Evolutionary conservation across 2,797 vertebrate genomes (phyloP), one percentile per base, ranked within the genome.

Genomic region (Sebastes hubbsi): DNA sequence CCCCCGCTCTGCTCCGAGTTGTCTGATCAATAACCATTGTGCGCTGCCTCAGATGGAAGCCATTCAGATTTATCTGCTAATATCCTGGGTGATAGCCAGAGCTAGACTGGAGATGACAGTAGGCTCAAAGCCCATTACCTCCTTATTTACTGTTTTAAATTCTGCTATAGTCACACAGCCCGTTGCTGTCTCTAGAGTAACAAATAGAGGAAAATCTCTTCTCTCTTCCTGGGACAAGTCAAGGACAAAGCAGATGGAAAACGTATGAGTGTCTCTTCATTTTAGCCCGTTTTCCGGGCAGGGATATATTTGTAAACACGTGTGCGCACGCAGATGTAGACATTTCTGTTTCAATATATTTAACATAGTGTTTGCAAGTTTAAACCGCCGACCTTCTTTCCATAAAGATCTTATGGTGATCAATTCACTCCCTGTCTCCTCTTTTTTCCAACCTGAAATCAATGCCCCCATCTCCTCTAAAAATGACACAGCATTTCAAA

Each of bases 11-110:
- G 76, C 77, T 74, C 27, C 11, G 65, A 84, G 68, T 83, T 78
- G 87, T 85, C 91, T 95, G 95, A 96, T 97, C 96, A 95, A 96
- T 97, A 97, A 94, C 93, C 92, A 91, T 88, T 94, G 95, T 95
- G 90, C 83, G 7, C 77, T 65, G 90, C 85, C 85, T 90, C 84
- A 87, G 88, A 95, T 93, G 92, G 94, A 95, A 94, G 89, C 94
- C 95, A 91, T 95, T 96, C 95, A 95, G 95, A 97, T 97, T 96
- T 96, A 97, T 97, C 94, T 96, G 93, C 95, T 95, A 96, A 96
- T 97, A 97, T 96, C 92, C 91, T 91, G 80, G 91, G 85, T 90
- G 93, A 95, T 91, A 91, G 91, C 91, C 83, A 75, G 83, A 87
- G 88, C 88, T 88, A 88, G 91, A 93, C 92, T 94, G 79, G 91